Evolutionary conservation across 2,797 vertebrate genomes (phyloP).

Genomic region (Nyctibius grandis): DNA sequence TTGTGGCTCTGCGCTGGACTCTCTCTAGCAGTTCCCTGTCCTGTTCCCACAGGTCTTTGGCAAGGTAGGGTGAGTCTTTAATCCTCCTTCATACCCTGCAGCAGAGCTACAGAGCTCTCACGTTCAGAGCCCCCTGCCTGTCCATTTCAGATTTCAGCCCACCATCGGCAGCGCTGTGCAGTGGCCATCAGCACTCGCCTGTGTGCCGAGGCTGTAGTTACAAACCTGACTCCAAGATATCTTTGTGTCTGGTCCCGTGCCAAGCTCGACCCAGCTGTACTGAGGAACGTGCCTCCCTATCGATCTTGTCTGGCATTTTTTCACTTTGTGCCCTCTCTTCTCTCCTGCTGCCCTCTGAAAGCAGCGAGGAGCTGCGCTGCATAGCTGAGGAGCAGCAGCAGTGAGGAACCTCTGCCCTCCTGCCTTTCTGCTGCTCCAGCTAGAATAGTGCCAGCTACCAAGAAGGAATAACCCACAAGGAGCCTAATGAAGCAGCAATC

Average conservation of each 20-base stretch:
- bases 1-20: too few relatives aligned
- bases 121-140: neutral
- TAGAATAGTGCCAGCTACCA: neutral
- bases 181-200: neutral
- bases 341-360: neutral
- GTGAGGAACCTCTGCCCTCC: neutral
- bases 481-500: conserved; percentile 49
- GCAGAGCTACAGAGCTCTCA: neutral
- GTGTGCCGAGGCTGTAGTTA: accelerated
- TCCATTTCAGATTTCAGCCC: neutral
- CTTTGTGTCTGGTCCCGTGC: neutral
- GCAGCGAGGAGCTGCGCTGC: neutral
- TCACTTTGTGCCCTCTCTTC: neutral
- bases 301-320: accelerated
- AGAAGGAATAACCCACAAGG: neutral
- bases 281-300: accelerated
- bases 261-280: accelerated
- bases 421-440: neutral
- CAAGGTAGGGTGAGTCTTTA: neutral
- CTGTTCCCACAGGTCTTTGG: neutral
- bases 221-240: neutral
- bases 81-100: neutral
- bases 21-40: too few relatives aligned
- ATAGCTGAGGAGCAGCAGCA: neutral
- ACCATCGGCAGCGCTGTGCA: neutral